phyloP scores from a whole-genome alignment of 2,113 vertebrate species.

The Odocoileus hemionus region DNA sequence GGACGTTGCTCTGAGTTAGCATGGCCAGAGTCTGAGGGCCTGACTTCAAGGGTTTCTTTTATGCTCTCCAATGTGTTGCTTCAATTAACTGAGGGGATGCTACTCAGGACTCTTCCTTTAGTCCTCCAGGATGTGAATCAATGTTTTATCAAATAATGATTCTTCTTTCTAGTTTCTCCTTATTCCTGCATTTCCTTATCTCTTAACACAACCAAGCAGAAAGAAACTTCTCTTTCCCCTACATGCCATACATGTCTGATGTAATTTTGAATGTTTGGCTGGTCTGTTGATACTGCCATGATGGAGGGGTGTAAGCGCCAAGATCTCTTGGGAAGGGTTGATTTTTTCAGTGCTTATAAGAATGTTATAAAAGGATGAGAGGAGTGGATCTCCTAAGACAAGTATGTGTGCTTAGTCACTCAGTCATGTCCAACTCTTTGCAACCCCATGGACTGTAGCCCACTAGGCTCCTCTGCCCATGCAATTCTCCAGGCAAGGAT shows the following conservation, averaged over 20 bases:
- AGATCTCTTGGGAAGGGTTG: neutral
- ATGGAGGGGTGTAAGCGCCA: neutral
- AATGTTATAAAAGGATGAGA: neutral
- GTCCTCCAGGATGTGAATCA: neutral
- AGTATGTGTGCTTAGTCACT: neutral
- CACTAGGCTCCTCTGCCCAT: neutral
- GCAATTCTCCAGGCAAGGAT: neutral
- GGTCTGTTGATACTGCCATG: neutral
- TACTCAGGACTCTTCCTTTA: neutral
- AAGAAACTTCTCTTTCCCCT: neutral
- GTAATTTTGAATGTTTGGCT: neutral
- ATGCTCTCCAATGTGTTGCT: neutral
- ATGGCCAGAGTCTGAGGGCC: neutral
- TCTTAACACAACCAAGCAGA: neutral
- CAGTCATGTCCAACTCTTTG: neutral
- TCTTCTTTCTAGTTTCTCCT: neutral
- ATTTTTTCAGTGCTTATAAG: neutral
- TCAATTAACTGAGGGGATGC: neutral
- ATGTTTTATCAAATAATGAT: neutral
- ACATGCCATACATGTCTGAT: neutral
- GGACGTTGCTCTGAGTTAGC: neutral
- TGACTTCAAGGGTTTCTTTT: neutral
- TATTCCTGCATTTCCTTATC: neutral
- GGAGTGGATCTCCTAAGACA: neutral
- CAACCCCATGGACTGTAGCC: neutral